phyloP scores from a whole-genome alignment of 2,888 invertebrate genomes.

The Brachyptera risi region DNA sequence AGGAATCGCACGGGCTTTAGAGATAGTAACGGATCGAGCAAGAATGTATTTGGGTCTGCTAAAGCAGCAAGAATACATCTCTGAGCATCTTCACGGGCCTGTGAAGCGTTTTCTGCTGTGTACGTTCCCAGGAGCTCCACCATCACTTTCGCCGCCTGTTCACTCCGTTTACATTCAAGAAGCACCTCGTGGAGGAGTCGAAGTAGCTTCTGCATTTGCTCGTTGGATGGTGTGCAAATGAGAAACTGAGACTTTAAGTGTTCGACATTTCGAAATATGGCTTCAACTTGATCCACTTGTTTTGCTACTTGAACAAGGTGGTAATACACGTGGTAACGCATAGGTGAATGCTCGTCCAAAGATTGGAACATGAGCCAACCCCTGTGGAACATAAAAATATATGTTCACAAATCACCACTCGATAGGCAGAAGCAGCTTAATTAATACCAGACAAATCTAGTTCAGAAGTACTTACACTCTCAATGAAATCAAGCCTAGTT shows the following conservation, averaged over 20 bases:
- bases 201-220: conserved; percentile 88
- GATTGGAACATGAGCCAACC: conserved; percentile 91
- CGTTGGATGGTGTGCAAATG: conserved; percentile 74
- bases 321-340: conserved; percentile 90
- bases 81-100: conserved; percentile 94
- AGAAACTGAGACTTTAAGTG: conserved; percentile 77
- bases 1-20: conserved; percentile 93
- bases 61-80: conserved; percentile 93
- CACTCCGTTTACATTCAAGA: conserved; percentile 84
- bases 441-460: too few species aligned
- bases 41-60: conserved; percentile 91
- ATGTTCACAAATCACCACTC: not conserved
- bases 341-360: conserved; percentile 73
- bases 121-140: conserved; percentile 94
- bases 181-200: conserved; percentile 83
- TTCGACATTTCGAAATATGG: conserved; percentile 80
- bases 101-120: conserved; percentile 94
- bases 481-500: conserved; percentile 73
- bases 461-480: conserved; percentile 70
- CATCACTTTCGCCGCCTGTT: conserved; percentile 94
- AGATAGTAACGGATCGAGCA: conserved; percentile 88
- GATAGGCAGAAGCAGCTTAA: not conserved
- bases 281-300: conserved; percentile 77
- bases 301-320: conserved; percentile 86
- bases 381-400: conserved; percentile 45